phyloP scores from a whole-genome alignment of 2,888 invertebrate species.

The Cyclophora punctaria region DNA sequence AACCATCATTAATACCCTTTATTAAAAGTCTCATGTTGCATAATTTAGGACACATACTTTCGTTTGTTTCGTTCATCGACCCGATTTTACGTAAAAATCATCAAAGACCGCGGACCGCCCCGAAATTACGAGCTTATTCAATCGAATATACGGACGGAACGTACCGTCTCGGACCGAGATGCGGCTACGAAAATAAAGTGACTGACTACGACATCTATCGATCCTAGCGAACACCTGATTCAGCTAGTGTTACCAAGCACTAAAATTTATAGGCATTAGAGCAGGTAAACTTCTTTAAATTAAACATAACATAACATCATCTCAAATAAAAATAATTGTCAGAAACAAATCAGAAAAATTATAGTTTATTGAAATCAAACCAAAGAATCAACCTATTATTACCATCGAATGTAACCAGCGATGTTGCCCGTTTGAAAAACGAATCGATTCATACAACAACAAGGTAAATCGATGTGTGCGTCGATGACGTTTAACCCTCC shows the following conservation, averaged over 20 bases:
- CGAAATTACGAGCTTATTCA: constrained; percentile 49
- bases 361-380: no score
- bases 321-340: no score
- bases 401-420: no score
- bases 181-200: constrained; percentile 68
- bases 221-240: constrained; percentile 63
- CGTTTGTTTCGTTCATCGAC: constrained; percentile 49
- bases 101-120: constrained; percentile 53
- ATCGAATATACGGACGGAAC: constrained; percentile 59
- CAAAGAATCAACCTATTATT: no score
- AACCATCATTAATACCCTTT: constrained; percentile 16
- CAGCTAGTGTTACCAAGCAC: constrained; percentile 38
- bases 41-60: constrained; percentile 38
- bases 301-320: no score
- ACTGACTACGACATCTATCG: constrained; percentile 73
- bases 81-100: constrained; percentile 38
- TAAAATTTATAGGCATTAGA: no score
- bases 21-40: constrained; percentile 30
- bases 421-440: no score
- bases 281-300: no score
- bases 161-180: constrained; percentile 53
- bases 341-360: no score
- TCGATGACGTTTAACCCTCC: constrained; percentile 12
- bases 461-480: constrained; percentile 13
- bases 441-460: no score